These are phyloP conservation scores for Andrena bucephala DNA, from an alignment of 2,888 invertebrate genomes.

Conservation along the genomic window DNA sequence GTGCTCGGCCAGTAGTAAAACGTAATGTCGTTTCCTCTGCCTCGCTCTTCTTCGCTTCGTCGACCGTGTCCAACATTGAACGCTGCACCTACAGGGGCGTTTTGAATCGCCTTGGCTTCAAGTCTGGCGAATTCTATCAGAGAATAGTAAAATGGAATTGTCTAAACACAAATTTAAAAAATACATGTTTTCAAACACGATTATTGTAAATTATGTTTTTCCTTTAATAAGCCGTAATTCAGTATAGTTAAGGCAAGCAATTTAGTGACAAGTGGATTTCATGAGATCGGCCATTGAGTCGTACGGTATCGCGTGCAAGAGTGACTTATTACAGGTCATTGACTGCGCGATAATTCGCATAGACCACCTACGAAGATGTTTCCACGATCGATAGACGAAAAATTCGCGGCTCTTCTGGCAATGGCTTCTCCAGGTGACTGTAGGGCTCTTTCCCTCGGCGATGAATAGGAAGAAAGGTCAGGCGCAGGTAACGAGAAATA, in stretches of 20 bases:
- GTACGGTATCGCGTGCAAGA: slow-evolving; percentile 69
- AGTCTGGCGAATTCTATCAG: background rate
- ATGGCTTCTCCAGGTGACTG: slow-evolving; percentile 61
- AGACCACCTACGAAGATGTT: slow-evolving; percentile 71
- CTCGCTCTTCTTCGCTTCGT: slow-evolving; percentile 41
- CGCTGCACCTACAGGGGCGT: slow-evolving; percentile 19
- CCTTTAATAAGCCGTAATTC: background rate
- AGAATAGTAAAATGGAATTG: background rate
- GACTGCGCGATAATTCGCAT: slow-evolving; percentile 73
- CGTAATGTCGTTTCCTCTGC: slow-evolving; percentile 58
- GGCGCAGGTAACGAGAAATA: slow-evolving; percentile 37
- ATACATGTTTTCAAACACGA: too few relatives aligned
- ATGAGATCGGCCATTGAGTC: slow-evolving; percentile 47
- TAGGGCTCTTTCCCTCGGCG: slow-evolving; percentile 69
- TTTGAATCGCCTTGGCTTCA: background rate
- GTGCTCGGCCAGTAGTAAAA: slow-evolving; percentile 60
- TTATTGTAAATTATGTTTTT: background rate
- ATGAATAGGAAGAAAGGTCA: slow-evolving; percentile 51
- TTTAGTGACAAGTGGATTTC: slow-evolving; percentile 30
- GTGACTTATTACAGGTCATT: slow-evolving; percentile 54
- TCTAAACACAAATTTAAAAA: background rate
- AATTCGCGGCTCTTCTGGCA: slow-evolving; percentile 61
- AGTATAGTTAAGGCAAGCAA: slow-evolving; percentile 1
- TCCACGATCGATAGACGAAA: slow-evolving; percentile 74
- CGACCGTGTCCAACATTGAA: slow-evolving; percentile 50